A percentile compares a stretch with the other conserved stretches of the same genome.
These are phyloP conservation scores for Eunapius fragilis DNA, from an alignment of 37 sponge, comb jelly and placozoan species.

Conservation along the genomic window DNA sequence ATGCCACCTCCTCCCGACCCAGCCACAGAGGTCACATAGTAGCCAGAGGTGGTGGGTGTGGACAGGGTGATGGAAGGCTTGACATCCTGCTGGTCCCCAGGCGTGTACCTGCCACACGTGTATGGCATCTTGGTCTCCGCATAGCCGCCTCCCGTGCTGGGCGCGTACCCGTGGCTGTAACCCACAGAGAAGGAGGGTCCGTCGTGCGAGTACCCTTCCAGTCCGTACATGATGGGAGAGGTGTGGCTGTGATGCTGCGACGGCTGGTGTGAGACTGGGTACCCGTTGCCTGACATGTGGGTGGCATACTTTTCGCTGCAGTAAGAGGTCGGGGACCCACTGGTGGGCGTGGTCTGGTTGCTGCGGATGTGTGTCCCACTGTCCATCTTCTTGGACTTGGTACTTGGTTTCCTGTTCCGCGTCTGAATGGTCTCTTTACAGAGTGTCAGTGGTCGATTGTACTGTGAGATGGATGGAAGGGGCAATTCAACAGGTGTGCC, in stretches of 20 bases:
- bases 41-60: neutral
- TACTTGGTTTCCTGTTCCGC: conserved; percentile 73
- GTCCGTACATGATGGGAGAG: conserved; percentile 5
- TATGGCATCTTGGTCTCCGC: neutral
- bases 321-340: neutral
- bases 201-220: neutral
- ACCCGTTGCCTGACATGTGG: neutral
- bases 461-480: conserved; percentile 51
- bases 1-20: neutral
- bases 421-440: conserved; percentile 93
- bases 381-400: conserved; percentile 45
- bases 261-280: neutral
- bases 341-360: neutral
- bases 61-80: conserved; percentile 20
- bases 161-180: neutral
- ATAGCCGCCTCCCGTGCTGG: neutral
- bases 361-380: neutral
- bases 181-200: conserved; percentile 5
- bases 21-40: neutral
- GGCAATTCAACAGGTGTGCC: too few species aligned
- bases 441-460: conserved; percentile 83
- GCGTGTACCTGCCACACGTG: neutral
- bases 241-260: neutral
- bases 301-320: neutral
- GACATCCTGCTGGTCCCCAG: conserved; percentile 10